phyloP scores from a whole-genome alignment of 2,113 vertebrate species.

The Pica pica region DNA sequence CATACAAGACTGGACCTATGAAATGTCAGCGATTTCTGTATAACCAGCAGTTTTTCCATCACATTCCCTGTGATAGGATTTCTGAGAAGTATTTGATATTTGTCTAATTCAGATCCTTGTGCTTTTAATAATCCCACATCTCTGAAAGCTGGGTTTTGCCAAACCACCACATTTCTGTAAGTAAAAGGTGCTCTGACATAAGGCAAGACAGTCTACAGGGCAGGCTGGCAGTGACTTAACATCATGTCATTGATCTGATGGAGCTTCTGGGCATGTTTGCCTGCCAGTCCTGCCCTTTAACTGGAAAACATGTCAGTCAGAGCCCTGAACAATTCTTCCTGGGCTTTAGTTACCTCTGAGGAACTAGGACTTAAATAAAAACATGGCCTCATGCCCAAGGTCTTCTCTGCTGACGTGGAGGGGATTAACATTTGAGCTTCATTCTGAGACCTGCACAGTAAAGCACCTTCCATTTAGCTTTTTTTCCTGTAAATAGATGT shows the following conservation, averaged over 20 bases:
- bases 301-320: conserved; percentile 33
- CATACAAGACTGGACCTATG: neutral
- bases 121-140: neutral
- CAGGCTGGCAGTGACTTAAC: neutral
- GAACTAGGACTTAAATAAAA: neutral
- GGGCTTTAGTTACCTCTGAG: neutral
- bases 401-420: conserved; percentile 22
- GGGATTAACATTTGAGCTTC: conserved; percentile 26
- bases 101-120: neutral
- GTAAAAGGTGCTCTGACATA: neutral
- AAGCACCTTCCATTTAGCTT: neutral
- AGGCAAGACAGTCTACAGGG: neutral
- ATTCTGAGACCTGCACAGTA: neutral
- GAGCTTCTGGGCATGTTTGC: conserved; percentile 22
- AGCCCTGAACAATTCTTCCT: conserved; percentile 2
- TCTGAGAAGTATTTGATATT: neutral
- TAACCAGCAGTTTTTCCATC: neutral
- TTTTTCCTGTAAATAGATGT: neutral
- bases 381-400: neutral
- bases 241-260: neutral
- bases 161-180: neutral
- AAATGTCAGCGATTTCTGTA: neutral
- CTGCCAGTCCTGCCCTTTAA: conserved; percentile 12
- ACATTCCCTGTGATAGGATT: neutral
- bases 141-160: neutral